Evolutionary conservation across 2,797 vertebrate genomes (phyloP).

Genomic region (Schizopygopsis pylzovi): DNA sequence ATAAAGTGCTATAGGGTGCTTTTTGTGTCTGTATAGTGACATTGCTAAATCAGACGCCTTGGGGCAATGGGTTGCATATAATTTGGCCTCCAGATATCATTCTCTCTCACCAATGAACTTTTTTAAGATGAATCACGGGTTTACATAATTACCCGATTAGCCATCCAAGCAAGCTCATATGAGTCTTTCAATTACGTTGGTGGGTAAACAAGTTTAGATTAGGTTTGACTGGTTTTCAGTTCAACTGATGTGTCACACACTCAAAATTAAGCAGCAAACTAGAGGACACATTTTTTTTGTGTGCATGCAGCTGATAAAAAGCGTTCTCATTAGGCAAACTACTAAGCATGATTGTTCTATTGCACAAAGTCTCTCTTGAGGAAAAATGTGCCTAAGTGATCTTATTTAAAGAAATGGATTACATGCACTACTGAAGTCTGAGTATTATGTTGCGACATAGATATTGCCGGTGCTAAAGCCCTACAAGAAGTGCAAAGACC

Average conservation of each 20-base stretch:
- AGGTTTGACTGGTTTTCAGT: constrained; percentile 24
- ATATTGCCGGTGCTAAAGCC: constrained; percentile 1
- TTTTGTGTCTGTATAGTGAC: not conserved
- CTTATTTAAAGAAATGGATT: constrained; percentile 37
- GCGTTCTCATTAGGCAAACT: constrained; percentile 9
- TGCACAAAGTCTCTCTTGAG: not conserved
- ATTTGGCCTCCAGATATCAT: constrained; percentile 6
- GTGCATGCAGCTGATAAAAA: not conserved
- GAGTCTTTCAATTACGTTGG: constrained; percentile 37
- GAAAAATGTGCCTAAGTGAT: constrained; percentile 9
- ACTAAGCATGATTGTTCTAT: not conserved
- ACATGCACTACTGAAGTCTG: constrained; percentile 9
- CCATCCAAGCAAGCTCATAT: constrained; percentile 42
- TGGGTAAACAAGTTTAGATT: constrained; percentile 26
- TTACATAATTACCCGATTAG: constrained; percentile 50
- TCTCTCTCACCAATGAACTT: constrained; percentile 8
- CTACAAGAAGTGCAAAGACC: constrained; percentile 16
- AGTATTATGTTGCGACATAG: not conserved
- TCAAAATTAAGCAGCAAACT: not conserved
- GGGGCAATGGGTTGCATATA: not conserved
- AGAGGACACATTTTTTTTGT: not conserved
- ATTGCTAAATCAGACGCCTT: not conserved
- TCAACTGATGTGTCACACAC: not conserved
- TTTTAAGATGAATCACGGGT: constrained; percentile 25
- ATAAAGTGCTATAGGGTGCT: not conserved